These are phyloP conservation scores for Tribolium castaneum DNA, from an alignment of 1,140 invertebrate species.

Conservation along the genomic window DNA sequence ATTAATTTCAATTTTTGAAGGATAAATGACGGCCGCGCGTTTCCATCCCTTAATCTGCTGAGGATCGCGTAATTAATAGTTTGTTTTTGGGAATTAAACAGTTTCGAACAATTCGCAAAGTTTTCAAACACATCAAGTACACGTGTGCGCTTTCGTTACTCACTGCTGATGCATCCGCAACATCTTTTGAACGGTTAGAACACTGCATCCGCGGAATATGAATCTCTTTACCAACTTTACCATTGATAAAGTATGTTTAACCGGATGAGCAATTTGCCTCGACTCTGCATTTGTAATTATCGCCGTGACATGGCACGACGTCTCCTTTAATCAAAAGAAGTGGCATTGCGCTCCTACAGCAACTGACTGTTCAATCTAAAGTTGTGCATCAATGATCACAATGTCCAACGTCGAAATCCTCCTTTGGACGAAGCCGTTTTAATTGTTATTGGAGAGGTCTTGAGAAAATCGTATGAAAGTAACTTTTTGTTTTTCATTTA, in stretches of 20 bases:
- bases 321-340: too few species aligned
- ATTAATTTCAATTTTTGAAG: conserved; percentile 30
- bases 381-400: too few species aligned
- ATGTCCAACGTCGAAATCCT: too few species aligned
- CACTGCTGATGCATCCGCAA: conserved; percentile 15
- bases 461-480: too few species aligned
- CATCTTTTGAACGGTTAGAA: neutral
- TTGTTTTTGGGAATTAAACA: conserved; percentile 17
- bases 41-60: conserved; percentile 4
- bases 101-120: neutral
- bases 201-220: neutral
- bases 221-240: neutral
- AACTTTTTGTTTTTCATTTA: too few species aligned
- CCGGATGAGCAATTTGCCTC: neutral
- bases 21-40: conserved; percentile 1
- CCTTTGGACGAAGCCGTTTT: too few species aligned
- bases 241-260: neutral
- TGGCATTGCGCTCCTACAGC: too few species aligned
- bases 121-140: conserved; percentile 21
- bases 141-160: conserved; percentile 19
- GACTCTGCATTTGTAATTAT: neutral
- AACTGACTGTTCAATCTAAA: too few species aligned
- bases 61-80: conserved; percentile 14
- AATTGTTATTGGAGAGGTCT: too few species aligned
- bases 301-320: neutral